Percentiles rank a stretch among this genome's conserved stretches.
Evolutionary conservation across 2,797 vertebrate species (phyloP).

Genomic region (Rhincodon typus): DNA sequence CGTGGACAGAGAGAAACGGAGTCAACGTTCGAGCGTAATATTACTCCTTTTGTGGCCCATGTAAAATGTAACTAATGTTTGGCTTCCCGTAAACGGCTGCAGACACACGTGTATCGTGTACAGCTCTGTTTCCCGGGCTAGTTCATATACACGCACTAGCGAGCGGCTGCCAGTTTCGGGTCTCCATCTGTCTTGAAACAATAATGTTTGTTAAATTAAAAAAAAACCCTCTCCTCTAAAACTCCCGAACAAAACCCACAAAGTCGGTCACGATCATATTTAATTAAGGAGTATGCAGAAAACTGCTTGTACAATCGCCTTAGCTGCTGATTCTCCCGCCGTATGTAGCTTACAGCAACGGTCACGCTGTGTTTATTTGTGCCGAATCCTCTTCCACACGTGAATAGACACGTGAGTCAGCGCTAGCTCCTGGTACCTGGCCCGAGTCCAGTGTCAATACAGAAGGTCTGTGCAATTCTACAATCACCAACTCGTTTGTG

Average conservation of each 20-base stretch:
- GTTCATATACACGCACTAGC: neutral
- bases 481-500: neutral
- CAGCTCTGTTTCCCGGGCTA: neutral
- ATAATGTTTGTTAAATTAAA: neutral
- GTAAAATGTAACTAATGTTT: neutral
- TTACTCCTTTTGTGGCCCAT: no score
- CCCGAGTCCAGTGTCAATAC: neutral
- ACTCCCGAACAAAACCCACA: neutral
- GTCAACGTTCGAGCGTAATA: no score
- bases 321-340: neutral
- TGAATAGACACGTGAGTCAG: neutral
- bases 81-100: neutral
- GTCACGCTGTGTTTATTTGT: neutral
- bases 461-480: neutral
- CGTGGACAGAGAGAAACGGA: no score
- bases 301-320: neutral
- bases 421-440: neutral
- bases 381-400: neutral
- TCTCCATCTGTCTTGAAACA: neutral
- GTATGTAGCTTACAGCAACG: neutral
- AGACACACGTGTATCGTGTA: neutral
- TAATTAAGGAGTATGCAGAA: neutral
- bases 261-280: neutral
- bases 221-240: neutral
- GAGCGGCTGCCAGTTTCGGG: neutral